phyloP scores from a whole-genome alignment of 2,888 invertebrate species.

The Cosmopolites sordidus region DNA sequence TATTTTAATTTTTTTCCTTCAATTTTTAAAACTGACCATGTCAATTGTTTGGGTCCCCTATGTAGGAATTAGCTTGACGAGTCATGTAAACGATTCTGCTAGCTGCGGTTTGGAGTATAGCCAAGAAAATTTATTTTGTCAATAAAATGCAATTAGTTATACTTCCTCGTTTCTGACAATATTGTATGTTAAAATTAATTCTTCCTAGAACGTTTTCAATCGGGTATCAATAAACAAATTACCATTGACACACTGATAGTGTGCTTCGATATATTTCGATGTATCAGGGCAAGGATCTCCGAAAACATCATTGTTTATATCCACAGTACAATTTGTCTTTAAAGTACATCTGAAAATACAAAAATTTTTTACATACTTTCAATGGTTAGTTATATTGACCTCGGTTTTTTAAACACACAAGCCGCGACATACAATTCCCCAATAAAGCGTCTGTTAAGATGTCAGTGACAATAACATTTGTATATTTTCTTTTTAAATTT shows the following conservation, averaged over 20 bases:
- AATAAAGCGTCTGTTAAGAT: too few relatives aligned
- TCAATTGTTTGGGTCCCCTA: neutral
- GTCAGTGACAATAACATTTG: too few relatives aligned
- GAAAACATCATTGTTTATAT: constrained; percentile 48
- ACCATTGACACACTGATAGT: constrained; percentile 51
- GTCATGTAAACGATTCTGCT: constrained; percentile 23
- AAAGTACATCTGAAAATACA: constrained; percentile 46
- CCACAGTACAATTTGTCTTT: constrained; percentile 40
- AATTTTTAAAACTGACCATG: too few relatives aligned
- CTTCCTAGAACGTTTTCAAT: too few relatives aligned
- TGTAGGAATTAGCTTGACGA: constrained; percentile 5
- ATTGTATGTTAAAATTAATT: constrained; percentile 41
- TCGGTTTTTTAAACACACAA: too few relatives aligned
- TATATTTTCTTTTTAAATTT: too few relatives aligned
- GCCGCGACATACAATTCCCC: too few relatives aligned
- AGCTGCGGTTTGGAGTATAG: constrained; percentile 21
- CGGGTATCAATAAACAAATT: constrained; percentile 23
- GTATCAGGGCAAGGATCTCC: constrained; percentile 59
- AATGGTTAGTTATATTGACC: too few relatives aligned
- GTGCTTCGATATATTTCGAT: constrained; percentile 58
- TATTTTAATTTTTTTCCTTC: too few relatives aligned
- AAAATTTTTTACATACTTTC: constrained; percentile 24
- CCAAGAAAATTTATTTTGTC: constrained; percentile 25
- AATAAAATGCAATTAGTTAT: constrained; percentile 27
- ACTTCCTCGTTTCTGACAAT: constrained; percentile 47